A percentile compares a stretch with the other conserved stretches of the same genome.
These are phyloP conservation scores for Pelobates cultripes DNA, from an alignment of 2,797 vertebrate species.

Conservation along the genomic window DNA sequence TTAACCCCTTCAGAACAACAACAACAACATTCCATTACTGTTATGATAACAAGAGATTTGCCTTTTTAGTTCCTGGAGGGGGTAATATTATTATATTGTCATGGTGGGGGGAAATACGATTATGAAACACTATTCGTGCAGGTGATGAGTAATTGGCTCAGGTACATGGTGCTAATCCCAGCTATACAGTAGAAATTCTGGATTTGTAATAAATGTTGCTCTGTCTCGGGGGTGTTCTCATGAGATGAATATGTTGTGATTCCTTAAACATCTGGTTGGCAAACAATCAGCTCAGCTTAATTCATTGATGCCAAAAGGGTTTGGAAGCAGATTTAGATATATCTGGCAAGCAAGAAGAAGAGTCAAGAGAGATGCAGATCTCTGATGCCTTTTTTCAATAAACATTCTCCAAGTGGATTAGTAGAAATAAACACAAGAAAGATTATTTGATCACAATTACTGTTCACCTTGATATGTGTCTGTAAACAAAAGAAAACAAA, in stretches of 20 bases:
- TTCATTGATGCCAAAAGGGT: constrained; percentile 44
- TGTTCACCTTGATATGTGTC: constrained; percentile 14
- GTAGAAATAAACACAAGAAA: constrained; percentile 18
- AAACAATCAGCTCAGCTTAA: constrained; percentile 45
- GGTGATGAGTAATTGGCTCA: constrained; percentile 1
- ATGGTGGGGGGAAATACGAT: too few relatives aligned
- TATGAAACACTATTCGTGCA: constrained; percentile 8
- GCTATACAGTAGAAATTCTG: constrained; percentile 24
- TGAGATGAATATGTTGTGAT: constrained; percentile 45
- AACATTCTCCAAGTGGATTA: constrained; percentile 42
- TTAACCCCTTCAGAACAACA: too few relatives aligned
- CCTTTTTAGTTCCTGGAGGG: too few relatives aligned
- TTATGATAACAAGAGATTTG: too few relatives aligned
- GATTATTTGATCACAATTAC: constrained; percentile 34
- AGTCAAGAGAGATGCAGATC: constrained; percentile 15
- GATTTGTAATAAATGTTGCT: constrained; percentile 34
- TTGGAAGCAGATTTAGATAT: constrained; percentile 33
- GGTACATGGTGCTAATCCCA: constrained; percentile 32
- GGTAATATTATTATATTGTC: too few relatives aligned
- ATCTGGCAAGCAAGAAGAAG: constrained; percentile 44
- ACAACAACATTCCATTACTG: too few relatives aligned
- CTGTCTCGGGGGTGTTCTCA: constrained; percentile 27
- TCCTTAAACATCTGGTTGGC: constrained; percentile 54
- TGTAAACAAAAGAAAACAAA: constrained; percentile 4
- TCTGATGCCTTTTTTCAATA: constrained; percentile 52